Percentiles rank a stretch among this genome's conserved stretches.
phyloP scores from a whole-genome alignment of 2,113 vertebrate genomes.

The Pseudorectes ferrugineus region DNA sequence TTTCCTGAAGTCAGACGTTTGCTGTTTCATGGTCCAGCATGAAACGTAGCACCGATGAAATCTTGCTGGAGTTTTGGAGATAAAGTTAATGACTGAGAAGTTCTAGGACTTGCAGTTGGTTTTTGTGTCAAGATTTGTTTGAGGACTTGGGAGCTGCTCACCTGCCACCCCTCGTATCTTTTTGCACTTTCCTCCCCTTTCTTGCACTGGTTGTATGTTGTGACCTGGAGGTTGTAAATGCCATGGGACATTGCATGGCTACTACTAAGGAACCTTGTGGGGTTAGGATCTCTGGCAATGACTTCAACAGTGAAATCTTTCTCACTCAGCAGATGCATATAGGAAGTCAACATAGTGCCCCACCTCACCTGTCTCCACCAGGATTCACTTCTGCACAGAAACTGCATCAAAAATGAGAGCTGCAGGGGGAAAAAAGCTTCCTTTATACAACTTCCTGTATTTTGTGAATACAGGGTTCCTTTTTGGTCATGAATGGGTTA shows the following conservation, averaged over 20 bases:
- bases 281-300: not conserved
- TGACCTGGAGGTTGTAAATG: not conserved
- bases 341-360: not conserved
- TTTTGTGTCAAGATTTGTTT: not conserved
- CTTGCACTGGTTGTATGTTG: not conserved
- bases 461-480: slow-evolving; percentile 2
- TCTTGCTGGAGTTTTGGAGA: not conserved
- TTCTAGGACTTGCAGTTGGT: not conserved
- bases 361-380: not conserved
- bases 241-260: accelerated
- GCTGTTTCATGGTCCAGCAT: not conserved
- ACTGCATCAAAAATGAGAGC: not conserved
- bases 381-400: not conserved
- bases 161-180: not conserved
- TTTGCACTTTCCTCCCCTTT: not conserved
- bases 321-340: not conserved
- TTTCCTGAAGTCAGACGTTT: not conserved
- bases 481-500: slow-evolving; percentile 37
- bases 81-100: not conserved
- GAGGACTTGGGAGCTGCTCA: not conserved
- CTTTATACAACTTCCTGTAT: not conserved
- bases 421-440: not conserved
- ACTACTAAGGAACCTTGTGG: not conserved
- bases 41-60: not conserved
- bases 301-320: not conserved